Evolutionary conservation across 1,140 invertebrate genomes (phyloP), one percentile per base, ranked within the genome.

Genomic region (Aphaenogaster rudis): DNA sequence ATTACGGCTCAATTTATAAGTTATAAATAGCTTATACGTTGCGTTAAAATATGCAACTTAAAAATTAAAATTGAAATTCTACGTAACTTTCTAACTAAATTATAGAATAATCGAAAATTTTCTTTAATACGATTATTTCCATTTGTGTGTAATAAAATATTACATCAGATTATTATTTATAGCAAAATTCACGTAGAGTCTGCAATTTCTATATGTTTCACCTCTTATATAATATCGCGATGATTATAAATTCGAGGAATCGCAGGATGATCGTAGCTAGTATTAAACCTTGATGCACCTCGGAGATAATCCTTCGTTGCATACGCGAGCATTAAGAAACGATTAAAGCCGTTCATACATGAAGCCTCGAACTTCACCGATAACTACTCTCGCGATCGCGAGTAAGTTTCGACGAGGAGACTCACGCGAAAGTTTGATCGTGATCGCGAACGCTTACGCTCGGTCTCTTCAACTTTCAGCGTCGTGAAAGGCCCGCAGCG

Each of bases 401-500:
- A 42, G 21, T 9, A 76, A 84, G 80, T 84, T 84, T 50, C 69
- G 33, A 74, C 17, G 87, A 67, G 6, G 45, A 67, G 72, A 79
- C 74, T 71, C 48, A 28, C 8, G 57, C 5, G 33, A 85, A 89
- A 89, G 88, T 88, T 89, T 64, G 79, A 84, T 88, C 54, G 39
- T 54, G 28, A 72, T 84, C 80, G 52, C 17, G 48, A 54, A 54
- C 61, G 79, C 36, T 82, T 48, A 42, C 42, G n/a, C 13, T 76
- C 17, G 54, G 52, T 48, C 54, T 82, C 45, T 33, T 59, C 21
- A 42, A 82, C 67, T 82, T 74, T 54, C 28, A 33, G 76, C 50
- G n/a, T 45, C 4, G 74, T 79, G 81, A 85, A 85, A 85, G 67
- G 79, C 45, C 39, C 9, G 69, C 13, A 57, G 67, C 39, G 33